Evolutionary conservation across 2,113 vertebrate species (phyloP).

Genomic region (Poeciliopsis prolifica): DNA sequence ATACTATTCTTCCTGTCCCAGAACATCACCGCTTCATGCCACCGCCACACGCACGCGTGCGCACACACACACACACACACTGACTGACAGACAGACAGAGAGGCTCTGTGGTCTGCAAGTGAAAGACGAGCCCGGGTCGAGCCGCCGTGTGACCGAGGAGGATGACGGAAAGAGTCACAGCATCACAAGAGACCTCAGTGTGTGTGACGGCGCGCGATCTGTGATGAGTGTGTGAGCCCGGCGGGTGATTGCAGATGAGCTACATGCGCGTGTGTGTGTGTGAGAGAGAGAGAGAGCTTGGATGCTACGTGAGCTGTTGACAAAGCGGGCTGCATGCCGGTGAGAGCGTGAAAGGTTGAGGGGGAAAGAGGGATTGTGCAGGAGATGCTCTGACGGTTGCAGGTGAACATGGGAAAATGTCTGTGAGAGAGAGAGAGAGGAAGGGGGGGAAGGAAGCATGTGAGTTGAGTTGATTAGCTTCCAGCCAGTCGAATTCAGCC

Average conservation of each 20-base stretch:
- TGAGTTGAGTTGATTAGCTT: conserved; percentile 57
- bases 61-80: conserved; percentile 58
- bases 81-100: conserved; percentile 32
- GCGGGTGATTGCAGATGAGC: conserved; percentile 56
- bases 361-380: conserved; percentile 3
- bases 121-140: conserved; percentile 8
- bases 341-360: conserved; percentile 2
- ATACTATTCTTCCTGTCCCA: conserved; percentile 83
- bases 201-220: conserved; percentile 39
- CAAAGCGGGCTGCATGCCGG: conserved; percentile 50
- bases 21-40: conserved; percentile 83
- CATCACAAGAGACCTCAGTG: conserved; percentile 40
- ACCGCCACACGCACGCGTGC: conserved; percentile 41
- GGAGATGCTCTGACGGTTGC: conserved; percentile 37
- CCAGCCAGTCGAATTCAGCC: conserved; percentile 66
- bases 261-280: conserved; percentile 26
- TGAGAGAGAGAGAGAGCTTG: conserved; percentile 14
- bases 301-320: conserved; percentile 63
- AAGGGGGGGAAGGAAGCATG: conserved; percentile 42
- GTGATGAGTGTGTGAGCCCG: conserved; percentile 17
- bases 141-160: conserved; percentile 13
- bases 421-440: conserved; percentile 17
- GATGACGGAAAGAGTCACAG: conserved; percentile 50
- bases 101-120: conserved; percentile 9
- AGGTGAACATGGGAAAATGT: conserved; percentile 30